These are phyloP conservation scores for Zingel zingel DNA, from an alignment of 2,113 vertebrate species.

Conservation along the genomic window DNA sequence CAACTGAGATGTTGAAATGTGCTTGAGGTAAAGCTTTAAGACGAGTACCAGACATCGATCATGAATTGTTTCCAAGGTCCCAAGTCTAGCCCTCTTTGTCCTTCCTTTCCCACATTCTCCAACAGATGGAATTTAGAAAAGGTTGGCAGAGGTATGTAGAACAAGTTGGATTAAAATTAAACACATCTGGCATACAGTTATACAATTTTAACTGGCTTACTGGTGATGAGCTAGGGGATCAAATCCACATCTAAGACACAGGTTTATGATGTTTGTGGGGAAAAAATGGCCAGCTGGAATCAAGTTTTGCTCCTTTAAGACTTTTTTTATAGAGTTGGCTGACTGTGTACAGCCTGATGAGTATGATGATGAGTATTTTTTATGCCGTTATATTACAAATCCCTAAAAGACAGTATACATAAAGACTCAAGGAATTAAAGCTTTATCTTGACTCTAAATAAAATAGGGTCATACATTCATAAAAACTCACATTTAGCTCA, in stretches of 20 bases:
- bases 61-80: conserved; percentile 65
- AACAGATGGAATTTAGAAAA: conserved; percentile 20
- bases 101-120: conserved; percentile 29
- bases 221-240: conserved; percentile 16
- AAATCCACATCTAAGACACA: conserved; percentile 33
- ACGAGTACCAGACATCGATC: conserved; percentile 66
- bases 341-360: conserved; percentile 2
- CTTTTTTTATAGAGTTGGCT: conserved; percentile 19
- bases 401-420: background rate
- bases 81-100: conserved; percentile 21
- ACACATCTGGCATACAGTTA: conserved; percentile 44
- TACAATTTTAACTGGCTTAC: conserved; percentile 17
- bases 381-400: conserved; percentile 29
- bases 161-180: conserved; percentile 20
- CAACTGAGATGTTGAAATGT: conserved; percentile 60
- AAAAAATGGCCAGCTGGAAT: conserved; percentile 43
- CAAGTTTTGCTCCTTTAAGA: conserved; percentile 18
- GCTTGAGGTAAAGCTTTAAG: conserved; percentile 56
- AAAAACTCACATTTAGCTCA: background rate
- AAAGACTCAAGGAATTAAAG: background rate
- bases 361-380: background rate
- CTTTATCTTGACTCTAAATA: conserved; percentile 20
- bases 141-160: conserved; percentile 25
- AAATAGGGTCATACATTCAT: conserved; percentile 19
- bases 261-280: conserved; percentile 38